These are phyloP conservation scores for Drosophila helvetica DNA, from an alignment of 2,888 invertebrate species.

Conservation along the genomic window DNA sequence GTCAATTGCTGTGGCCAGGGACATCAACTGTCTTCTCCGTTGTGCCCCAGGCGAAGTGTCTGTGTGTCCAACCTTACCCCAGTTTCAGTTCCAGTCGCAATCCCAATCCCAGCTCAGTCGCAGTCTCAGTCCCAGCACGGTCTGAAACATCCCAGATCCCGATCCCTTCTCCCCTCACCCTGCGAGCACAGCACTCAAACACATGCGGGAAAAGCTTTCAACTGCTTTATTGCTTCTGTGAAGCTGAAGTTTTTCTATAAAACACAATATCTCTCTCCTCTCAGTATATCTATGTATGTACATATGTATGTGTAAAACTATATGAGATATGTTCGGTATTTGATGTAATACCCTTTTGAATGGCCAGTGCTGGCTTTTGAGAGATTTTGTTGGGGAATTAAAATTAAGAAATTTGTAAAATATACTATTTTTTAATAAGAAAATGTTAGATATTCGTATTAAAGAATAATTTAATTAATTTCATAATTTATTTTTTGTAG, in stretches of 20 bases:
- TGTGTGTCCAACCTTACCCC: slow-evolving; percentile 14
- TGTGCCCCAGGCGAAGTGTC: slow-evolving; percentile 29
- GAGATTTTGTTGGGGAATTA: not conserved
- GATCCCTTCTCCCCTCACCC: not conserved
- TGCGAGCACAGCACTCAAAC: not conserved
- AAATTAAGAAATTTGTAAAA: not conserved
- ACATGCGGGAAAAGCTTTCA: slow-evolving; percentile 29
- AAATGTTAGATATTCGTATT: too few species aligned
- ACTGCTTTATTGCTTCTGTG: slow-evolving; percentile 41
- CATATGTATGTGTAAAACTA: slow-evolving; percentile 1
- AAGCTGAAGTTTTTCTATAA: slow-evolving; percentile 24
- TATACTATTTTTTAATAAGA: not conserved
- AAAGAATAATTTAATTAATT: not conserved
- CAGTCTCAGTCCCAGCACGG: not conserved
- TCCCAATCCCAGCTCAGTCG: not conserved
- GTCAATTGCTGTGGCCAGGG: slow-evolving; percentile 63
- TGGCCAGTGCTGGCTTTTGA: not conserved
- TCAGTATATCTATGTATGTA: not conserved
- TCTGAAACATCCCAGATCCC: not conserved
- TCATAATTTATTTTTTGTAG: too few species aligned
- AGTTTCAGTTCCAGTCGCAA: slow-evolving; percentile 6
- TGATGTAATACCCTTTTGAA: not conserved
- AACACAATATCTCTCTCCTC: slow-evolving; percentile 17
- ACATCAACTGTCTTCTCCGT: slow-evolving; percentile 50
- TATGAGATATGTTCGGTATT: not conserved